These are phyloP conservation scores for Varecia variegata DNA, from an alignment of 2,797 vertebrate species.

Conservation along the genomic window DNA sequence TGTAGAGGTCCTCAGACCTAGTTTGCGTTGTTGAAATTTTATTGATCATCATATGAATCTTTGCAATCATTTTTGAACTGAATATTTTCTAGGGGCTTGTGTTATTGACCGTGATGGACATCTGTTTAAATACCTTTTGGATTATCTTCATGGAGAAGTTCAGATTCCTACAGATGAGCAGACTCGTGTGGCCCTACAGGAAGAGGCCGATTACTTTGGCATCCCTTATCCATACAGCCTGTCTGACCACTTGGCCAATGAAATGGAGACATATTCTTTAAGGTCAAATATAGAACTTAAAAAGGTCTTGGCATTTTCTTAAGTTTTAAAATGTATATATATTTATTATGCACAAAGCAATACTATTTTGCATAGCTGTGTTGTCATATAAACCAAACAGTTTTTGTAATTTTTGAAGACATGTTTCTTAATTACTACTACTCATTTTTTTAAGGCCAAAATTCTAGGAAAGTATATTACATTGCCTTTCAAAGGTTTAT, in stretches of 20 bases:
- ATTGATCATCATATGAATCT: background rate
- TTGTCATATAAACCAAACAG: conserved; percentile 5
- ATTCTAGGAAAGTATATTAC: background rate
- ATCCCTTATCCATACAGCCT: conserved; percentile 85
- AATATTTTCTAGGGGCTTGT: conserved; percentile 82
- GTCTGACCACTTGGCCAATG: conserved; percentile 85
- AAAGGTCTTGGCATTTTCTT: conserved; percentile 84
- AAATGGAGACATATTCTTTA: conserved; percentile 85
- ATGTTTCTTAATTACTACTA: conserved; percentile 14
- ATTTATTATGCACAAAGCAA: conserved; percentile 46
- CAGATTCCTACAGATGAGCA: conserved; percentile 80
- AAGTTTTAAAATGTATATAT: conserved; percentile 56
- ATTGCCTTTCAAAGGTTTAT: background rate
- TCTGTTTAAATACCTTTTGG: conserved; percentile 85
- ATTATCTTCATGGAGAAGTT: conserved; percentile 87
- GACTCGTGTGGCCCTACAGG: conserved; percentile 79
- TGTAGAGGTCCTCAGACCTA: background rate
- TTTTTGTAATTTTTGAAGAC: conserved; percentile 40
- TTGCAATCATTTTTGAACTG: conserved; percentile 22
- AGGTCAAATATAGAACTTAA: conserved; percentile 84
- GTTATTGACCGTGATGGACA: conserved; percentile 84
- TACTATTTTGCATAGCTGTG: conserved; percentile 37
- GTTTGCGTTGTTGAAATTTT: background rate
- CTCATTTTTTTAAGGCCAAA: background rate
- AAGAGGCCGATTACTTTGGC: conserved; percentile 87